Conservation (phyloP, 2,113 vertebrate genomes). For the Beaufortia kweichowensis region DNA sequence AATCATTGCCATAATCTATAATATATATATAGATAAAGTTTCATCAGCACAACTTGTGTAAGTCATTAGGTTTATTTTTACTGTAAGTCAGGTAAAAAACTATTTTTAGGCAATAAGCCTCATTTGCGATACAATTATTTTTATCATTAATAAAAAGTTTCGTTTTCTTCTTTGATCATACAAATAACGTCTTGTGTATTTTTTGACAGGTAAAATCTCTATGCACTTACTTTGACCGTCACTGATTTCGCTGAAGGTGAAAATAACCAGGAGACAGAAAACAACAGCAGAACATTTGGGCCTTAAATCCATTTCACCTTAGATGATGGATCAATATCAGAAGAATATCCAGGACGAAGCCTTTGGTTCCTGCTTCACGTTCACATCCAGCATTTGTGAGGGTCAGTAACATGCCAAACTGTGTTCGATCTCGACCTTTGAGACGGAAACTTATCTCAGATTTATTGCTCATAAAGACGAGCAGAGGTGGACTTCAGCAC, state of each 20-base stretch:
- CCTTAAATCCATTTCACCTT: conserved; percentile 59
- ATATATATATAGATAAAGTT: no score
- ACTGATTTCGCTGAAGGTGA: conserved; percentile 40
- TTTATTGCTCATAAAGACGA: conserved; percentile 59
- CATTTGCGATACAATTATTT: no score
- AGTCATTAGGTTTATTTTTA: no score
- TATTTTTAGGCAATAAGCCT: no score
- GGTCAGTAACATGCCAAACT: conserved; percentile 21
- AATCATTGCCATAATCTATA: background rate
- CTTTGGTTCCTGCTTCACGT: conserved; percentile 17
- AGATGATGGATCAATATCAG: background rate
- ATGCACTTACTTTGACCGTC: conserved; percentile 53
- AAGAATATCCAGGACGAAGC: background rate
- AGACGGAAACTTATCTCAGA: conserved; percentile 57
- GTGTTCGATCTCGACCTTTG: conserved; percentile 52
- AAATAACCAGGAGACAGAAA: conserved; percentile 53
- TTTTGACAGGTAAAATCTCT: background rate
- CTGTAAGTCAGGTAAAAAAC: no score
- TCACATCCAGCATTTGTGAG: conserved; percentile 20
- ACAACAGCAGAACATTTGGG: conserved; percentile 12
- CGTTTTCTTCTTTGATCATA: no score
- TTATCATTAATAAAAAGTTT: no score
- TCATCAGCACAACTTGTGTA: no score
- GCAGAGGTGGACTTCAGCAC: conserved; percentile 68
- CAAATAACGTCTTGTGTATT: no score